phyloP scores from a whole-genome alignment of 2,888 invertebrate species.

The Drosophila paramelanica region DNA sequence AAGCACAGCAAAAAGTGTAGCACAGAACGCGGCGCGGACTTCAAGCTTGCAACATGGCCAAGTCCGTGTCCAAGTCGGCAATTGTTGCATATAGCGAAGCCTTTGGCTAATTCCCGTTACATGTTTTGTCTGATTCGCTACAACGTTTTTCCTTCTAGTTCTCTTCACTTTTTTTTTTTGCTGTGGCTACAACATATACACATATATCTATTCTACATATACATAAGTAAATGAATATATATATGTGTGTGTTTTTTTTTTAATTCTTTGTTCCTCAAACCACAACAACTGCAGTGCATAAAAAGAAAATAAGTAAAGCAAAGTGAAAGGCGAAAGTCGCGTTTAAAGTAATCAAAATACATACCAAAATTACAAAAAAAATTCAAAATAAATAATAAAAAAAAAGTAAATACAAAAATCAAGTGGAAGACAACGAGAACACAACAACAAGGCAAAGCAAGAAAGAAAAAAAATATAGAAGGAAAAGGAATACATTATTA shows the following conservation, averaged over 20 bases:
- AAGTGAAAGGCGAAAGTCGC: slow-evolving; percentile 65
- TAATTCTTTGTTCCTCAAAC: slow-evolving; percentile 3
- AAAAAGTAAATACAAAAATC: slow-evolving; percentile 27
- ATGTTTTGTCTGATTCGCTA: neutral
- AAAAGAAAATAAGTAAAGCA: slow-evolving; percentile 17
- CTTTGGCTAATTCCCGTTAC: slow-evolving; percentile 20
- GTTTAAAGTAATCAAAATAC: slow-evolving; percentile 57
- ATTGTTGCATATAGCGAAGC: slow-evolving; percentile 64
- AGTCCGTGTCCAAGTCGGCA: slow-evolving; percentile 56
- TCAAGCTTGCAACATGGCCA: slow-evolving; percentile 26
- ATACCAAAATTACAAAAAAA: slow-evolving; percentile 19
- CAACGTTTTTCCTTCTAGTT: neutral
- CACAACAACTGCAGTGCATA: slow-evolving; percentile 49
- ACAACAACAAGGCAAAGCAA: slow-evolving; percentile 33
- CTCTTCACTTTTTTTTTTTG: slow-evolving; percentile 38
- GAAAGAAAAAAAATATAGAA: slow-evolving; percentile 15
- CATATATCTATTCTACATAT: slow-evolving; percentile 15
- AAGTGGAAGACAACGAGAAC: slow-evolving; percentile 31
- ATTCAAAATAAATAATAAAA: slow-evolving; percentile 18
- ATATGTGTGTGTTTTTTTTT: slow-evolving; percentile 10
- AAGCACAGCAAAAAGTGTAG: slow-evolving; percentile 34
- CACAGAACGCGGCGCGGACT: slow-evolving; percentile 30
- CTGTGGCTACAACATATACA: slow-evolving; percentile 17
- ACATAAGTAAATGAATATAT: slow-evolving; percentile 1
- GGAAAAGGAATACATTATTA: slow-evolving; percentile 48